Conservation (phyloP, 2,113 vertebrate genomes). For the Prolemur simus region DNA sequence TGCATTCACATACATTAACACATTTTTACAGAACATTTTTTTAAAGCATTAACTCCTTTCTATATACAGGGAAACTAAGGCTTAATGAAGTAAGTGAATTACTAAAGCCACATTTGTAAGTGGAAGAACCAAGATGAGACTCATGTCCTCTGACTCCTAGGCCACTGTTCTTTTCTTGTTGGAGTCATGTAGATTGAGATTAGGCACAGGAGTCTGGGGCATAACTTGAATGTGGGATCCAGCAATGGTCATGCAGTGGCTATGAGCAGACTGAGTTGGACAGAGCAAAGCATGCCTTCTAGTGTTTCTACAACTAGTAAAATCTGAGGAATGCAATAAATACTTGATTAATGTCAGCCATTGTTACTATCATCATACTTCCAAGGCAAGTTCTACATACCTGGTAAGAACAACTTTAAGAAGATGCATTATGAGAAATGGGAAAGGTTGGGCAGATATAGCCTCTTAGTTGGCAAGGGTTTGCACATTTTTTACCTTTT, state of each 20-base stretch:
- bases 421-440: background rate
- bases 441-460: background rate
- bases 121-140: fast-evolving
- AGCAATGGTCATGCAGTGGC: too few relatives aligned
- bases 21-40: background rate
- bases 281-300: background rate
- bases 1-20: background rate
- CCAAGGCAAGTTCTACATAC: background rate
- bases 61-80: background rate
- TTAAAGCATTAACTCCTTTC: background rate
- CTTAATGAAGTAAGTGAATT: background rate
- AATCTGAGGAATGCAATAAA: background rate
- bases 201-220: background rate
- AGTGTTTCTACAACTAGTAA: background rate
- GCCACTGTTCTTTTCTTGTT: background rate
- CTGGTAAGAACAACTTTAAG: background rate
- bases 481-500: background rate
- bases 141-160: background rate
- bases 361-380: background rate
- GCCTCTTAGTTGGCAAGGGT: background rate
- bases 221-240: background rate
- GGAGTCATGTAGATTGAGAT: background rate
- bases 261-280: fast-evolving
- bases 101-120: background rate
- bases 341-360: background rate